Evolutionary conservation across 2,797 vertebrate species (phyloP), one percentile per base, ranked within the genome.

Genomic region (Rhinoraja longicauda): DNA sequence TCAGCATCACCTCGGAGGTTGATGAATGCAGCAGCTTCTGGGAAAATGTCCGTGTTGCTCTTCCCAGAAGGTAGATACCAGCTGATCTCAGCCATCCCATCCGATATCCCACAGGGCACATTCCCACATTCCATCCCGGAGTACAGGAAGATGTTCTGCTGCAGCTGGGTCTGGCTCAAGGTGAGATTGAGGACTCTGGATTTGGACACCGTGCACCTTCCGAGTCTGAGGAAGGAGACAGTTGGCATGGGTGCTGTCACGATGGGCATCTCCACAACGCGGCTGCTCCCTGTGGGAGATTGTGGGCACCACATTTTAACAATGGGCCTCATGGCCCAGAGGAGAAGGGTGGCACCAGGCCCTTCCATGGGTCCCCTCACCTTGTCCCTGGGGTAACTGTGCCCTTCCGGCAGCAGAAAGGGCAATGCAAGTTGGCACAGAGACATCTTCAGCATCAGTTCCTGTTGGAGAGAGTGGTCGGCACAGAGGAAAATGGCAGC

Each of bases 341-440:
- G 96, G 93, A 98, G 96, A 70, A 98, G 96, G 0, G 91, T 94
- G 90, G 94, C 93, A 90, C 94, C 53, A 59, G 81, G 24, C 45
- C 53, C 81, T 57, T 84, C 81, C 13, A 21, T 81, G 79, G 19
- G 21, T 45, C 24, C 78, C 19, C 78, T 8, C 53, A 53, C 8
- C 79, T 84, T 57, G 26, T n/a, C 81, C 57, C 26, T 53, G 24
- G 24, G 15, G 78, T 78, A 84, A 90, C 93, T 95, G 81, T 96
- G 95, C 0, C 93, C 93, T 93, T 96, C 94, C 0, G 97, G 97
- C 93, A 97, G 94, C 77, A 98, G 94, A 0, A 98, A 94, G 24
- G 97, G 97, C 1, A 98, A 96, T 57, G 97, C 96, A 93, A 98
- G 97, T 94, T 96, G 96, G 94, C 97, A 98, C 95, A 97, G 96